Conservation (phyloP, 37 sponge, comb jelly and placozoan genomes). For the Oopsacas minuta region DNA sequence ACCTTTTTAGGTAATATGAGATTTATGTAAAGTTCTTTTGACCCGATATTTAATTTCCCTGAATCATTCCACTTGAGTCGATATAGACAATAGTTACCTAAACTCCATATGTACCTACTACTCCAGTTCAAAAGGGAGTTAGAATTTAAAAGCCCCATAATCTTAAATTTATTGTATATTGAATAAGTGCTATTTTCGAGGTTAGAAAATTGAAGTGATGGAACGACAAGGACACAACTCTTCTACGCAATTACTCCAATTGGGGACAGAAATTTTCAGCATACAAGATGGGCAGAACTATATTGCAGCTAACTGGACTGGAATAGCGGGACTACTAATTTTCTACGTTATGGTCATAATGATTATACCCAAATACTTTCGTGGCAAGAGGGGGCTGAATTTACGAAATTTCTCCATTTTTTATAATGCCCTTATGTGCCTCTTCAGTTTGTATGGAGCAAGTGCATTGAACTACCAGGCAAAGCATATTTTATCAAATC, state of each 20-base stretch:
- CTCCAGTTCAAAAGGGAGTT: too few relatives aligned
- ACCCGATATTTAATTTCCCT: too few relatives aligned
- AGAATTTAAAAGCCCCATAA: too few relatives aligned
- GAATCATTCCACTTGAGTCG: too few relatives aligned
- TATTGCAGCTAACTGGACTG: neutral
- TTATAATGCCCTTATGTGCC: neutral
- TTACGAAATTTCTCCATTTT: neutral
- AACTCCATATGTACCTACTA: too few relatives aligned
- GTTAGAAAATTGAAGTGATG: neutral
- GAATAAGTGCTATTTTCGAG: too few relatives aligned
- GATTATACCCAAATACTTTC: neutral
- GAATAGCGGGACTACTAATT: neutral
- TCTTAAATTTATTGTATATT: too few relatives aligned
- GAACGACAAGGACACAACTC: neutral
- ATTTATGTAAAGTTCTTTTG: too few relatives aligned
- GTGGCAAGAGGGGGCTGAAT: neutral
- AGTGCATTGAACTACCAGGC: neutral
- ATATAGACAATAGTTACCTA: too few relatives aligned
- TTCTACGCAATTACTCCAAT: neutral
- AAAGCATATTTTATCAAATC: neutral
- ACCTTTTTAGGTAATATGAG: too few relatives aligned
- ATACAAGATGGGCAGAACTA: neutral
- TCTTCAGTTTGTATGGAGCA: neutral
- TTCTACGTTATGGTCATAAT: neutral
- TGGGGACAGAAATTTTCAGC: neutral